Evolutionary conservation across 2,113 vertebrate genomes (phyloP), one percentile per base, ranked within the genome.

Genomic region (Chauna torquata): DNA sequence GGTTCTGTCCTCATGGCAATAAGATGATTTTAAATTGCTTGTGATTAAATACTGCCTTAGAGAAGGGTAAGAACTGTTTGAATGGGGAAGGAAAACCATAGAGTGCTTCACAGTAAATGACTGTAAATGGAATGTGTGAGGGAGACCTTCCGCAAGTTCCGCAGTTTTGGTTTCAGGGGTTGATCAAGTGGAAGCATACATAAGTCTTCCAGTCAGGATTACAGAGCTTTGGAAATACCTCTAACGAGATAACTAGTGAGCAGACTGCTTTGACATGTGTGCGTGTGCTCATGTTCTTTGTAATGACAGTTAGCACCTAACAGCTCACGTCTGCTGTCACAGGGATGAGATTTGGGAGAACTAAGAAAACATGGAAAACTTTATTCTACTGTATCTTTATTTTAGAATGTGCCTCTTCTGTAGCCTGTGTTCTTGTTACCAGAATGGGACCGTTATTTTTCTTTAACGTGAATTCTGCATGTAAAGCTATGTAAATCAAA

Each of bases 1-100:
- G 3, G 2, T 40, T 90, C 44, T 69, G 44, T n/a, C 52, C 86
- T 72, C 8, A 3, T 74, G 58, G 64, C 38, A 84, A 52, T 65
- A 61, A 88, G 54, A 81, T 83, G 44, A 82, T 95, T 94, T 95
- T 82, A 45, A 62, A 75, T 86, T 65, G 49, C 64, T 88, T 95
- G 42, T 86, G 55, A 66, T 90, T 82, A 88, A 69, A 24, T 91
- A 30, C 27, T 97, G 81, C 81, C 62, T 86, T 96, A 87, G 77
- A 75, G 42, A 88, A 84, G 54, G 44, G 6, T 76, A 68, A 72
- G 87, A 92, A 36, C 77, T 76, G 47, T 52, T 49, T 30, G 47
- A 71, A 55, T 50, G 49, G 27, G 49, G 38, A 76, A 84, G 25
- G 66, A 54, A 57, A 84, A 61, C 71, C 58, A 55, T 3, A 57